Percentiles rank a stretch among this genome's conserved stretches.
These are phyloP conservation scores for Apoderus coryli DNA, from an alignment of 2,888 invertebrate species.

Conservation along the genomic window DNA sequence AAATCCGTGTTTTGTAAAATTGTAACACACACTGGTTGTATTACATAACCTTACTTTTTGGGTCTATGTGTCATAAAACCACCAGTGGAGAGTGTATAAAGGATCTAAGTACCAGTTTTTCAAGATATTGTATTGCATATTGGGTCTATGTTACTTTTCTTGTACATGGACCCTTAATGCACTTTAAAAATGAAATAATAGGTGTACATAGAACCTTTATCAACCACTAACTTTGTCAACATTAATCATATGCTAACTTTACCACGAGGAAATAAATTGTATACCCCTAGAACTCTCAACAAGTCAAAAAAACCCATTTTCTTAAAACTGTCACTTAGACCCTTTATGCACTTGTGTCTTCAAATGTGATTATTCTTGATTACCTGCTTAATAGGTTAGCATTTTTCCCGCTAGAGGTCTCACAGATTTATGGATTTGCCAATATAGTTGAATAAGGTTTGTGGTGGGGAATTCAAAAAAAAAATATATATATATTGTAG, in stretches of 20 bases:
- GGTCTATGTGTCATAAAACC: constrained; percentile 1
- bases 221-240: constrained; percentile 2
- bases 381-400: no score
- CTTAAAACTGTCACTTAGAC: constrained; percentile 2
- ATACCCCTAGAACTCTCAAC: constrained; percentile 1
- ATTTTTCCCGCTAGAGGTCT: no score
- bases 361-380: no score
- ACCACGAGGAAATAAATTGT: constrained; percentile 1
- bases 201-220: constrained; percentile 3
- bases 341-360: constrained; percentile 4
- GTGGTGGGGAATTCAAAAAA: no score
- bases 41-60: constrained; percentile 2
- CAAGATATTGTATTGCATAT: constrained; percentile 1
- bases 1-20: background rate
- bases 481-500: no score
- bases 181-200: constrained; percentile 1
- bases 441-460: no score
- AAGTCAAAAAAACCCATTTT: constrained; percentile 2
- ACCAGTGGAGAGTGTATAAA: constrained; percentile 3
- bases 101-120: constrained; percentile 2
- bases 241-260: constrained; percentile 1
- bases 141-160: constrained; percentile 1
- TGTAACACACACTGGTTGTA: constrained; percentile 1
- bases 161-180: constrained; percentile 2
- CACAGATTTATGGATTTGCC: no score